Base-by-base conservation (phyloP, 1,140 invertebrate species). In the Scaptomyza graminum region DNA sequence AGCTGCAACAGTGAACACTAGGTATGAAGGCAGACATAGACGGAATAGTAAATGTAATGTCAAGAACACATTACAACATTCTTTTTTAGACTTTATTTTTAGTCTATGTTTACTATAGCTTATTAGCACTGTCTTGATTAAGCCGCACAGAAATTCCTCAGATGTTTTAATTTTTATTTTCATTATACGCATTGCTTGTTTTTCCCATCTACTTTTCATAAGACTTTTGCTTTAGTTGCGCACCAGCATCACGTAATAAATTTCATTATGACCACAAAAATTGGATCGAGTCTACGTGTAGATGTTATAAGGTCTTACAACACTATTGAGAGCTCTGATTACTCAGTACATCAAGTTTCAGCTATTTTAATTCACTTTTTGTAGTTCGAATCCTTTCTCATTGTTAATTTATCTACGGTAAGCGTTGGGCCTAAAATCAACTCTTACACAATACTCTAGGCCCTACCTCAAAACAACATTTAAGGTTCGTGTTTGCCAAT, bases 241-340 rank as follows among this genome's bases (percentile, higher is more conserved):
- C 41, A 28, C 7, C 49, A 73, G 47, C 52, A 71, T 85, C 81
- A 87, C 81, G 81, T 87, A 85, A 87, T 75, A 72, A 78, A 87
- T 75, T 81, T 78, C 12, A 87, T 81, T 75, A 81, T 43, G 43
- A 66, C n/a, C 71, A 71, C 34, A 59, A 39, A 70, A 77, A 61
- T 56, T 46, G 39, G 39, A 47, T 75, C 52, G 55, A 44, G 28
- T 39, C 43, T 22, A 62, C 68, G 41, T 70, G 59, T 47, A 51
- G 63, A 63, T 41, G 34, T 34, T 49, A 41, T n/a, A 41, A 28
- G 25, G 28, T 63, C 34, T 59, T 46, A 46, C 8, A 70, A 73
- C 63, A 60, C 31, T 41, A 22, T 50, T 22, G 16, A 51, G 34
- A 50, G 16, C 16, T 59, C 2, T 55, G 59, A 47, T 69, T 62